Evolutionary conservation across 35 echinoderm and acorn worm genomes (phyloP), one percentile per base, ranked within the genome.

Genomic region (Stichopus chloronotus): DNA sequence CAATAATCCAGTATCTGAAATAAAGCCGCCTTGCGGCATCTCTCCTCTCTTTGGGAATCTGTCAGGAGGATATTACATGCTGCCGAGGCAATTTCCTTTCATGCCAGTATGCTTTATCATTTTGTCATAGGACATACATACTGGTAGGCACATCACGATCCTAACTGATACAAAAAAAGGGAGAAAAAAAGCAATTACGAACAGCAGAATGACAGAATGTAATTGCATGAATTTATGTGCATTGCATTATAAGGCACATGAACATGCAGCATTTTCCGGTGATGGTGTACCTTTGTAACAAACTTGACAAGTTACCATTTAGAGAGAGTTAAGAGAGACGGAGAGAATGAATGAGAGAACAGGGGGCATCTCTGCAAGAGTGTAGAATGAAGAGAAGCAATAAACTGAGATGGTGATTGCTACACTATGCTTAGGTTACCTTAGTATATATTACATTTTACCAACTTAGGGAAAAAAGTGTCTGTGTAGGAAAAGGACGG

Each of bases 1-100:
- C 82, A 85, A 85, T 85, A 85, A 85, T 83, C 80, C 52, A 56
- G 80, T 83, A 83, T 83, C 80, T 83, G 43, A 54, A 83, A 13
- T 55, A 19, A 83, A 83, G 80, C 80, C 53, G 52, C 55, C 80
- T 83, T 52, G 80, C 80, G 61, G 61, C 61, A 65, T 65, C 61
- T 65, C 61, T 14, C 19, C 61, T 65, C 61, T 65, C 61, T 65
- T 65, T 83, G 53, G 55, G 55, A 83, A 55, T 56, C 80, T 83
- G 80, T 83, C 80, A 83, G 52, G 9, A 83, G 80, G 55, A 55
- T 83, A 83, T 83, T 83, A 55, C 80, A 83, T 55, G 80, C 80
- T 83, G 80, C 3, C 17, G 55, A 54, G 80, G 80, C 52, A 83
- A 83, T 83, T 83, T 83, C 80, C 80, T 83, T 56, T 55, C 52